Base-by-base conservation (phyloP, 2,113 vertebrate genomes). In the Psittacula cyanocephala region DNA sequence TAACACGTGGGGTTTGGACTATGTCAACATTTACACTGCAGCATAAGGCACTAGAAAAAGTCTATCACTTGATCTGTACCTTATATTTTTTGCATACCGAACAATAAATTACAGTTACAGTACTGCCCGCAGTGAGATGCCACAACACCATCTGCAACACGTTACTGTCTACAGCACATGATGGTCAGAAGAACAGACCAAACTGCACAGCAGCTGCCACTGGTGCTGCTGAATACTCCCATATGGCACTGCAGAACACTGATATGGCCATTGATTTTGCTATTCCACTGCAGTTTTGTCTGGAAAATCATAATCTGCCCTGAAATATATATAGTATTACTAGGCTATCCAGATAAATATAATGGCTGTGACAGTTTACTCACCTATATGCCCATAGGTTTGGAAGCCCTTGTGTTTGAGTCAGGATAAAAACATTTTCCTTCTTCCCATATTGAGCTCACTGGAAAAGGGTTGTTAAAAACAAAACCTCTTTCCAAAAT, bases 381-480 rank as follows among this genome's bases (percentile, higher is more conserved):
- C 47, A 11, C 0, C 1, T 25, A 0, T 2, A 16, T 1, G 28
- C 22, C 11, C n/a, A 28, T 2, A 62, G 55, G 44, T n/a, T 39
- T 5, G 5, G n/a, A 79, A 63, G 35, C 12, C 11, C 13, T 81
- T 7, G 39, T 8, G 25, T 6, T 39, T 25, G 10, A 9, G 6
- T 13, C 39, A 5, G 55, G 4, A 47, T 72, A 28, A 46, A 35
- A 80, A 9, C 5, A 6, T 17, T 22, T 13, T 27, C 35, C 37
- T 41, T 43, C 76, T 31, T n/a, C 29, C 28, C 53, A n/a, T 17
- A 22, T n/a, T 13, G 62, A 23, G 13, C 33, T 62, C 35, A 0
- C 39, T 50, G 27, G 10, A 13, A 49, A 70, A 9, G 1, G 11
- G 13, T 3, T 37, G 7, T 16, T 64, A 80, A 68, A 81, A 35